A percentile compares a stretch with the other conserved stretches of the same genome.
Conservation (phyloP, 1,140 invertebrate genomes). For the Micrasema longulum region DNA sequence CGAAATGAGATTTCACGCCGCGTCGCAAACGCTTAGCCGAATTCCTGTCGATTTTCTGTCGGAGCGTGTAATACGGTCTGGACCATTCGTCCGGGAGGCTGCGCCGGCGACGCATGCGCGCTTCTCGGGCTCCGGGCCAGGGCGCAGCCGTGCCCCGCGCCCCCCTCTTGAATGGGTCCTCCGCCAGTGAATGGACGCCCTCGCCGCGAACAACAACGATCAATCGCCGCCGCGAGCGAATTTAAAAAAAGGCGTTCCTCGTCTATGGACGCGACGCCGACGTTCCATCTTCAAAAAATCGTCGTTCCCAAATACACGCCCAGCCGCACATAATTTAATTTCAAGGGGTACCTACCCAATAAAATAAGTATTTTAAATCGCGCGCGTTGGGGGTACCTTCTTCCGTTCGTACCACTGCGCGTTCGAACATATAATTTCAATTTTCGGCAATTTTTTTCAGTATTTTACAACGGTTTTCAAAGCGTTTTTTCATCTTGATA, state of each 20-base stretch:
- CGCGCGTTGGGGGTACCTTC: slow-evolving; percentile 12
- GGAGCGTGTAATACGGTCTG: slow-evolving; percentile 28
- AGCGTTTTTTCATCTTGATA: too few species aligned
- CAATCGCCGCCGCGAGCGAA: slow-evolving; percentile 37
- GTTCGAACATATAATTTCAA: too few species aligned
- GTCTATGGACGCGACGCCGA: slow-evolving; percentile 17
- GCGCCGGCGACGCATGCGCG: slow-evolving; percentile 29
- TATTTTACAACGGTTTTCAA: too few species aligned
- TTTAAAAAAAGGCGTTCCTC: slow-evolving; percentile 45
- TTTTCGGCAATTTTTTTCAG: too few species aligned
- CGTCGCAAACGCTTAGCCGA: too few species aligned
- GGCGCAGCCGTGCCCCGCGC: slow-evolving; percentile 33
- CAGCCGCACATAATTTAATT: neutral
- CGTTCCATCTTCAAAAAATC: neutral
- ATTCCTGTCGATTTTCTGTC: too few species aligned
- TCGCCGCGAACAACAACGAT: slow-evolving; percentile 36
- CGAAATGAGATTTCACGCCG: too few species aligned
- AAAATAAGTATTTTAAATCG: neutral
- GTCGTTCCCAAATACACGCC: neutral
- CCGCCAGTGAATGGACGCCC: slow-evolving; percentile 45
- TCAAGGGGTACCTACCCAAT: too few species aligned
- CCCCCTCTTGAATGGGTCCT: slow-evolving; percentile 20
- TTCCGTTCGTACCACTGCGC: too few species aligned
- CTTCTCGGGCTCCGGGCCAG: slow-evolving; percentile 21
- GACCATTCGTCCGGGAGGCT: slow-evolving; percentile 26